Evolutionary conservation across 2,113 vertebrate species (phyloP), one percentile per base, ranked within the genome.

Genomic region (Amazona vittata): DNA sequence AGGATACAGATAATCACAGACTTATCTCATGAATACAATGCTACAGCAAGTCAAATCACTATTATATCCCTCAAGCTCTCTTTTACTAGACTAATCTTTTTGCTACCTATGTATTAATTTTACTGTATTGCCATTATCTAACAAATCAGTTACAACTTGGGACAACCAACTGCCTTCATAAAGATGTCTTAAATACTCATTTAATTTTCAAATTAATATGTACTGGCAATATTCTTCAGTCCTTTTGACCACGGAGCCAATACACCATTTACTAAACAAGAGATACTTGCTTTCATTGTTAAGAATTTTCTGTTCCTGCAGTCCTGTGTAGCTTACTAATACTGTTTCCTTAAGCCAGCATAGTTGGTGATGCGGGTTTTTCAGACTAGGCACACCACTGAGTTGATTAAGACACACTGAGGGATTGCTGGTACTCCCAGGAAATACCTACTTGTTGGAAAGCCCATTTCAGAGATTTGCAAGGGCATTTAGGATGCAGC

Each of bases 381-480:
- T 84, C 79, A 91, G 43, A 35, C 28, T 25, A 76, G 41, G 53
- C 43, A 65, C 59, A 86, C 29, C 69, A 89, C 1, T 46, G 35
- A 52, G 64, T 60, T 74, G 86, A 92, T 80, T 26, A 92, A 83
- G 62, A 71, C 37, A 43, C 74, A 91, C 22, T 74, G 83, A 96
- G 46, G 70, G 73, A 86, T 19, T 74, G 57, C 60, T 47, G 83
- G 52, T 68, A 43, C 57, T 93, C 77, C 81, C 76, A 83, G 21
- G 69, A 83, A 90, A 93, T 22, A 14, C 28, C 73, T 78, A 46
- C 50, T 94, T 83, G 74, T 86, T 67, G 85, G 82, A 93, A 84
- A 89, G 65, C 80, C 89, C 68, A 68, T 93, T 91, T 90, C 89
- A 91, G 91, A 94, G 77, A 88, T 88, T 60, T 64, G 52, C 49